Evolutionary conservation across 1,140 invertebrate genomes (phyloP).

Genomic region (Scylla paramamosain): DNA sequence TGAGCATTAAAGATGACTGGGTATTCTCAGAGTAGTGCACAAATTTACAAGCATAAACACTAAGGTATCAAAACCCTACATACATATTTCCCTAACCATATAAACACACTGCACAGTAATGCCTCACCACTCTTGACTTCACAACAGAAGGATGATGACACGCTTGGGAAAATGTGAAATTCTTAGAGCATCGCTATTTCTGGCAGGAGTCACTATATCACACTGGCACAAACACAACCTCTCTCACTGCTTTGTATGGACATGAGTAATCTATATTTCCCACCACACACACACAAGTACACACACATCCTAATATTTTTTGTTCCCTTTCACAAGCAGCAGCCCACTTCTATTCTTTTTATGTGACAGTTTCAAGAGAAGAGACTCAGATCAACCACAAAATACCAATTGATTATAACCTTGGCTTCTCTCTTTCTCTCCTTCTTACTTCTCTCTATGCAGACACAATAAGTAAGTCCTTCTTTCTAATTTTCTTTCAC

Average conservation of each 20-base stretch:
- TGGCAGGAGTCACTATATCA: constrained; percentile 11
- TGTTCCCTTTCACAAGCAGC: no score
- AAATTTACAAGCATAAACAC: constrained; percentile 4
- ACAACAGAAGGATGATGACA: background rate
- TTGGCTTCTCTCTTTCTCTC: no score
- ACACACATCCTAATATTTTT: no score
- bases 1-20: background rate
- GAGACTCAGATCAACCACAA: no score
- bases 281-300: no score
- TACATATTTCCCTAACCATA: background rate
- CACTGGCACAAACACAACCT: background rate
- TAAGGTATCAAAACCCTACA: background rate
- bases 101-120: background rate
- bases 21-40: background rate
- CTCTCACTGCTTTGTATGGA: background rate
- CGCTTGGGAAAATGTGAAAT: background rate
- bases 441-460: no score
- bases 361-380: no score
- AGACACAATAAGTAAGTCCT: no score
- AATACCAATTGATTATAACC: no score
- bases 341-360: no score
- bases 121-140: background rate
- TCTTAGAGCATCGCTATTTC: background rate
- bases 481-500: no score
- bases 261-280: no score